phyloP scores from a whole-genome alignment of 2,797 vertebrate genomes.

The Crocidura indochinensis region DNA sequence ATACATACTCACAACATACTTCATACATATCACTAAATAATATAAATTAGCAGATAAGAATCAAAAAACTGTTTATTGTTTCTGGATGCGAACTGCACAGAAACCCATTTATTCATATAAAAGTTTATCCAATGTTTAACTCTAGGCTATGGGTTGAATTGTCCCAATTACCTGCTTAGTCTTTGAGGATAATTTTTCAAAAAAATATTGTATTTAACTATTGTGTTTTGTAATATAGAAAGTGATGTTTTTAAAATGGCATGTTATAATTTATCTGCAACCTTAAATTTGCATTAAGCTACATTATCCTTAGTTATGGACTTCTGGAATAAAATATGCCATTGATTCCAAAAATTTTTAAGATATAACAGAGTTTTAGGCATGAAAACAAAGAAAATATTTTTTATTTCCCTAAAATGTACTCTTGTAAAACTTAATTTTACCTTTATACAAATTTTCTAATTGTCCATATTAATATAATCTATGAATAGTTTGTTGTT shows the following conservation, averaged over 20 bases:
- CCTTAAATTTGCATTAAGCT: neutral
- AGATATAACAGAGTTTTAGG: neutral
- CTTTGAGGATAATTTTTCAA: too few relatives aligned
- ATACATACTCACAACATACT: neutral
- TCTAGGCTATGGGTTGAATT: too few relatives aligned
- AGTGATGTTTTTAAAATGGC: neutral
- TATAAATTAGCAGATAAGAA: too few relatives aligned
- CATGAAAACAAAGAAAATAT: neutral
- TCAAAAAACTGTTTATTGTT: too few relatives aligned
- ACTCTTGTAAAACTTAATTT: neutral
- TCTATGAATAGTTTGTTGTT: neutral
- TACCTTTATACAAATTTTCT: neutral
- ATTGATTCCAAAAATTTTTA: constrained; percentile 24
- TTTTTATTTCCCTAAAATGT: neutral
- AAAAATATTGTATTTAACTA: too few relatives aligned
- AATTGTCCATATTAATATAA: neutral
- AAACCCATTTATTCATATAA: too few relatives aligned
- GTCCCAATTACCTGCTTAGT: too few relatives aligned
- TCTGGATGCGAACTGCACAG: too few relatives aligned
- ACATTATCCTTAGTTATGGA: constrained; percentile 4
- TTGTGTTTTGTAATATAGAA: too few relatives aligned
- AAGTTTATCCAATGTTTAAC: too few relatives aligned
- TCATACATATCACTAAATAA: too few relatives aligned
- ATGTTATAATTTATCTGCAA: constrained; percentile 5
- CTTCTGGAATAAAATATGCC: neutral